Evolutionary conservation across 2,113 vertebrate genomes (phyloP).

Genomic region (Dasypus novemcinctus): DNA sequence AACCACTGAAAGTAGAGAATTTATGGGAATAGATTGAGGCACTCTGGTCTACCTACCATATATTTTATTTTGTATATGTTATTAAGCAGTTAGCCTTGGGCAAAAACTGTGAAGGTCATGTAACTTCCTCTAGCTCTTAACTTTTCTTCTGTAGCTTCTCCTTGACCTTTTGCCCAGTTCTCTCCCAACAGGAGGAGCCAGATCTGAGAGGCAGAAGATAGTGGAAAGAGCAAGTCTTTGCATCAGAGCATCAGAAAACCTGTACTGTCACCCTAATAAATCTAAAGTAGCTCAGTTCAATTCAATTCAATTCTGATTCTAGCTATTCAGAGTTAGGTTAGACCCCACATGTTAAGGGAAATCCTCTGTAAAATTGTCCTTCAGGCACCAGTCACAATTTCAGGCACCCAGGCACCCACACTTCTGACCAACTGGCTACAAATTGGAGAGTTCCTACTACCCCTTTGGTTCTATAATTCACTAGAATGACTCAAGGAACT

Average conservation of each 20-base stretch:
- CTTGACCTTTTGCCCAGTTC: constrained; percentile 64
- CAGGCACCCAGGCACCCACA: too few relatives aligned
- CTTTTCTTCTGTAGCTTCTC: constrained; percentile 11
- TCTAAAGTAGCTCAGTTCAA: too few relatives aligned
- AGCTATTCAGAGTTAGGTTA: too few relatives aligned
- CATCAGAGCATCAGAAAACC: constrained; percentile 25
- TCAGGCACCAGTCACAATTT: too few relatives aligned
- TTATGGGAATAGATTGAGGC: background rate
- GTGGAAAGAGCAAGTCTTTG: constrained; percentile 63
- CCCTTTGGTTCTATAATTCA: too few relatives aligned
- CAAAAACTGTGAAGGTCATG: background rate
- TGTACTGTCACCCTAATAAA: background rate
- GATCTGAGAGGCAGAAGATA: constrained; percentile 57
- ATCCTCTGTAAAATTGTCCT: too few relatives aligned
- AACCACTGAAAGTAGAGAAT: constrained; percentile 2
- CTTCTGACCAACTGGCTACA: too few relatives aligned
- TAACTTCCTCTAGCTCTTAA: background rate
- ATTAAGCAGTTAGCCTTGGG: background rate
- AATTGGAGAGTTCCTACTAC: too few relatives aligned
- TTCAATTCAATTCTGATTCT: too few relatives aligned
- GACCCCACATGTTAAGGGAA: too few relatives aligned
- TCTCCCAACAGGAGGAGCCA: constrained; percentile 28
- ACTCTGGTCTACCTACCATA: background rate
- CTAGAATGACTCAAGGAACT: too few relatives aligned
- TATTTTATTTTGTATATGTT: background rate